Percentiles rank a stretch among this genome's conserved stretches.
Evolutionary conservation across 2,797 vertebrate species (phyloP).

Genomic region (Anabacerthia variegaticeps): DNA sequence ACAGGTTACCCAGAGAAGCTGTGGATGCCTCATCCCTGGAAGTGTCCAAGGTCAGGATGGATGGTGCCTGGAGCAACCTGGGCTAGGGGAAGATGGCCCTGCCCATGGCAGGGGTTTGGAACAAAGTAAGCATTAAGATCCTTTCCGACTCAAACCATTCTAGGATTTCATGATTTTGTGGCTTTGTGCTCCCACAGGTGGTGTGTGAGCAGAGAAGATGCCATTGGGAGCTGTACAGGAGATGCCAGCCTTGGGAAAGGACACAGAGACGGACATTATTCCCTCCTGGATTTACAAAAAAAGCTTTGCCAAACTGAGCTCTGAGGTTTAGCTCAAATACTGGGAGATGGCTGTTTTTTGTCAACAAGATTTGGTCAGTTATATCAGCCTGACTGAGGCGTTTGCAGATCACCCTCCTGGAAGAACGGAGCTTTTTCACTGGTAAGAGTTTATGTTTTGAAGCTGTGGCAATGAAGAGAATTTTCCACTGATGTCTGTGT

Average conservation of each 20-base stretch:
- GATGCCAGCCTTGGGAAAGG: background rate
- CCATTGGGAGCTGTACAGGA: rapidly evolving
- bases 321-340: background rate
- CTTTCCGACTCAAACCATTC: background rate
- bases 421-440: background rate
- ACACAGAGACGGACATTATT: rapidly evolving
- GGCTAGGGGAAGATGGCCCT: background rate
- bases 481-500: background rate
- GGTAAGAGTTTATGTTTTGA: background rate
- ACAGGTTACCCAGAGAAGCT: background rate
- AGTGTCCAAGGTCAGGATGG: background rate
- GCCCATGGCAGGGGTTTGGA: background rate
- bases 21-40: background rate
- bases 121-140: background rate
- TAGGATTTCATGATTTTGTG: background rate
- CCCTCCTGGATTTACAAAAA: background rate
- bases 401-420: background rate
- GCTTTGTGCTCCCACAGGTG: background rate
- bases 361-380: background rate
- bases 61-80: rapidly evolving
- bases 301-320: background rate
- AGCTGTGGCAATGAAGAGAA: background rate
- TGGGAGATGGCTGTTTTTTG: background rate
- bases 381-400: rapidly evolving
- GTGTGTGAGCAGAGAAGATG: background rate